These are phyloP conservation scores for Collichthys lucidus DNA, from an alignment of 2,113 vertebrate species.

Conservation along the genomic window DNA sequence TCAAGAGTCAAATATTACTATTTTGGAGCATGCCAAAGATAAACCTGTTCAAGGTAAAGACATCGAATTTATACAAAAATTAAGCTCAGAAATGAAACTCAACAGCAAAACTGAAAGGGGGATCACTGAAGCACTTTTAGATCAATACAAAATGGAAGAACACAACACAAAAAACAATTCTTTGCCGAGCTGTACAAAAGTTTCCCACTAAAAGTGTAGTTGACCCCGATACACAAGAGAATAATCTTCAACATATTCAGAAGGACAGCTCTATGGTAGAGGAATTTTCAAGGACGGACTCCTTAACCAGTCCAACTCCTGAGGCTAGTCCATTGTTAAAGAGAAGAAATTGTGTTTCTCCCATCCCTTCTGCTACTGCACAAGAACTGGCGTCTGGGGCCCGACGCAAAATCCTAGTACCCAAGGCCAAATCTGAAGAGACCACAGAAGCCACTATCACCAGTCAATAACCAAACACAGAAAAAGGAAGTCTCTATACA, in stretches of 20 bases:
- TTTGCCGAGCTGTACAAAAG: background rate
- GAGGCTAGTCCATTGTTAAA: constrained; percentile 75
- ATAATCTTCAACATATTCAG: background rate
- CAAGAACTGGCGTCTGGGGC: constrained; percentile 94
- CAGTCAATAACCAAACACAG: constrained; percentile 37
- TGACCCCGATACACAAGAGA: constrained; percentile 1
- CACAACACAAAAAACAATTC: background rate
- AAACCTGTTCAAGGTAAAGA: constrained; percentile 32
- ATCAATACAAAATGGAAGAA: constrained; percentile 32
- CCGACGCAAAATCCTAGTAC: constrained; percentile 90
- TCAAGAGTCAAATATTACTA: constrained; percentile 5
- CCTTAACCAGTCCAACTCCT: constrained; percentile 17
- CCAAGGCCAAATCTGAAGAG: constrained; percentile 83
- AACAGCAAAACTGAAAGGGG: constrained; percentile 10
- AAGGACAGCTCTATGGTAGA: constrained; percentile 32
- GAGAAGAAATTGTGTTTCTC: constrained; percentile 66
- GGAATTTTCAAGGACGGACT: constrained; percentile 14
- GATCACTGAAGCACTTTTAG: constrained; percentile 6
- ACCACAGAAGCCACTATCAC: constrained; percentile 55
- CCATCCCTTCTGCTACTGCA: constrained; percentile 91
- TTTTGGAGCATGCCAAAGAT: constrained; percentile 10
- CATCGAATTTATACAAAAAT: background rate
- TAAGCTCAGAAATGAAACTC: constrained; percentile 36
- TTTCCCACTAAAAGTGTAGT: background rate
- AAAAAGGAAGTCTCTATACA: constrained; percentile 41